Base-by-base conservation (phyloP, 2,797 vertebrate genomes). In the Mus caroli region DNA sequence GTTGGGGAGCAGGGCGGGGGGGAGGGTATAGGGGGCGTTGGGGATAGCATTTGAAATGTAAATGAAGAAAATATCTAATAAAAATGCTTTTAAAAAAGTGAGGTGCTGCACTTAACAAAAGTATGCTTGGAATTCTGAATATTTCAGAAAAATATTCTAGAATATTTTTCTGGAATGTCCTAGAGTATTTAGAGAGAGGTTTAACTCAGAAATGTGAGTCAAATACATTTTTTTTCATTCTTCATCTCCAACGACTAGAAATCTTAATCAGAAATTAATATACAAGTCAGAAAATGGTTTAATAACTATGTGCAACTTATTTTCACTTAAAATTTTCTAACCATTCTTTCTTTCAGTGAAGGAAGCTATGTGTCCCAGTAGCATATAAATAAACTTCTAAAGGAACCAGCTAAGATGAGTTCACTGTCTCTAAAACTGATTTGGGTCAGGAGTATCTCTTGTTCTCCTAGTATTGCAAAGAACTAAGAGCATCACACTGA, bases 191-290 rank as follows among this genome's bases (percentile, higher is more conserved):
- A 9, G 9, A 71, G 50, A 20, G 40, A 71, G 86, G 69, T 85
- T 50, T 46, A 96, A 93, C 88, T 93, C 73, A 95, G 88, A 86
- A 88, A 84, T 75, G 4, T 56, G 92, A 40, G 67, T 80, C 24
- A 76, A 37, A n/a, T n/a, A 79, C 17, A 52, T 50, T 13, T 19
- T 31, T 82, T 85, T 67, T 76, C 82, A 85, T 87, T 96, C 19
- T 43, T 88, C 77, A 64, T 82, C 56, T 75, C 31, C 71, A 94
- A 83, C 20, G n/a, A 40, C 71, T n/a, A 93, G 75, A 94, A 93
- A 80, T 46, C n/a, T 5, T 86, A 46, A 3, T 76, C 73, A 75
- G 84, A 40, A 94, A 87, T 90, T 92, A 88, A 91, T 50, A 94
- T 64, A 43, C 40, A 89, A 78, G 40, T 96, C n/a, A 69, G 37